phyloP scores from a whole-genome alignment of 35 echinoderm and acorn worm genomes.

The Apostichopus parvimensis region DNA sequence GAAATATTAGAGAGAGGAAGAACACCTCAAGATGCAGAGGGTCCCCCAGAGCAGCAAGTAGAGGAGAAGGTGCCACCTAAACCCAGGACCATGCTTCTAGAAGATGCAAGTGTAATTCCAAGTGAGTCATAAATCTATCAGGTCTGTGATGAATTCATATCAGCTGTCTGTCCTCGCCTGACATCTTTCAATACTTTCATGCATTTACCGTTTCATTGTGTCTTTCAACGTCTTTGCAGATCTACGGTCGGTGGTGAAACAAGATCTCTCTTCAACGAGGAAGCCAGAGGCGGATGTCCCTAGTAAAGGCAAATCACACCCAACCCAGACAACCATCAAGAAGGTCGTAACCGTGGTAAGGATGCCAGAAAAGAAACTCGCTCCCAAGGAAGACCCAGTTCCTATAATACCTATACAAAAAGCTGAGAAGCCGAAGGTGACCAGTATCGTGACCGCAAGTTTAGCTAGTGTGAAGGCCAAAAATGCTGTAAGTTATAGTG shows the following conservation, averaged over 20 bases:
- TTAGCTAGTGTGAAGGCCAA: slow-evolving; percentile 5
- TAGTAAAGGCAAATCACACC: neutral
- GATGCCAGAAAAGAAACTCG: neutral
- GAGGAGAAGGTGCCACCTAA: neutral
- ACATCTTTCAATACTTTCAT: neutral
- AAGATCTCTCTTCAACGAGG: neutral
- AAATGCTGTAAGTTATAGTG: neutral
- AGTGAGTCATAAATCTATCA: neutral
- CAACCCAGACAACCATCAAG: neutral
- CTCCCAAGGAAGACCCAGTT: neutral
- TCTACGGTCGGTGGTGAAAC: neutral
- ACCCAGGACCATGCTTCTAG: slow-evolving; percentile 22
- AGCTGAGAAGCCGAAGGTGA: neutral
- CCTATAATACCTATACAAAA: neutral
- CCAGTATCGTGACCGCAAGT: neutral
- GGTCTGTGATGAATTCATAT: neutral
- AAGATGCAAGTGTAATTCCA: neutral
- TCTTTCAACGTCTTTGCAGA: too few relatives aligned
- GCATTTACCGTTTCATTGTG: too few relatives aligned
- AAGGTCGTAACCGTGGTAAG: neutral
- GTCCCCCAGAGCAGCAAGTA: neutral
- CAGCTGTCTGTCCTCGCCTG: neutral
- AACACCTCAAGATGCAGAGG: neutral
- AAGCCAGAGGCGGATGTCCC: neutral
- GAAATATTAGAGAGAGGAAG: neutral